These are phyloP conservation scores for Marcusenius ussheri DNA, from an alignment of 2,113 vertebrate genomes.

Conservation along the genomic window DNA sequence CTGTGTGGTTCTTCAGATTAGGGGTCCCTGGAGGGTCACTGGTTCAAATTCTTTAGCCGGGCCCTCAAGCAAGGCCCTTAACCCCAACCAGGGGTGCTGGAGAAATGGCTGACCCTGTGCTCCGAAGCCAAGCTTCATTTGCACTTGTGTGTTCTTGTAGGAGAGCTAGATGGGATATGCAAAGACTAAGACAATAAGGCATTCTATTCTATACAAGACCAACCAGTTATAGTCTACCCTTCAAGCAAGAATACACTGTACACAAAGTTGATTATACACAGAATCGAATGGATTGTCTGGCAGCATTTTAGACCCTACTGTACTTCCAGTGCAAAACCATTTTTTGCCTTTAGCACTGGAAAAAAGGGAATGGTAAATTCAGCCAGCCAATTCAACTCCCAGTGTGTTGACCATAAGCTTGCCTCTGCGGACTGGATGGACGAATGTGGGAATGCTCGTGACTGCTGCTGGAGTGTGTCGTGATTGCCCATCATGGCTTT, in stretches of 20 bases:
- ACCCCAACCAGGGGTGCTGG: not conserved
- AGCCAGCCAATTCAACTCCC: not conserved
- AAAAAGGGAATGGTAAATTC: not conserved
- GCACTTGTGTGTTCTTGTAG: not conserved
- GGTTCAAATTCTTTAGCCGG: not conserved
- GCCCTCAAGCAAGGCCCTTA: not conserved
- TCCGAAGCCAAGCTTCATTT: not conserved
- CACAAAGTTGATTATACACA: not conserved
- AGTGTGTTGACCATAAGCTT: not conserved
- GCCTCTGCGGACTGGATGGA: not conserved
- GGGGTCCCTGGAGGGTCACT: not conserved
- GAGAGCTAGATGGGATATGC: not conserved
- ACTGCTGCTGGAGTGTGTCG: not conserved
- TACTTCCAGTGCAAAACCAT: not conserved
- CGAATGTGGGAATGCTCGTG: not conserved
- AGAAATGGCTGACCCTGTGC: not conserved
- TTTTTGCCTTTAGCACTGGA: not conserved
- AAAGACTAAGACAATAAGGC: not conserved
- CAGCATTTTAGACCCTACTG: not conserved
- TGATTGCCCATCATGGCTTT: not conserved
- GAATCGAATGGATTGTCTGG: not conserved
- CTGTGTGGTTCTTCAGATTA: not conserved
- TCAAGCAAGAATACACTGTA: not conserved
- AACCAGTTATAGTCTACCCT: not conserved
- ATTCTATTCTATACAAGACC: not conserved